Percentiles rank a stretch among this genome's conserved stretches.
Evolutionary conservation across 2,113 vertebrate species (phyloP).

Genomic region (Tachycineta bicolor): DNA sequence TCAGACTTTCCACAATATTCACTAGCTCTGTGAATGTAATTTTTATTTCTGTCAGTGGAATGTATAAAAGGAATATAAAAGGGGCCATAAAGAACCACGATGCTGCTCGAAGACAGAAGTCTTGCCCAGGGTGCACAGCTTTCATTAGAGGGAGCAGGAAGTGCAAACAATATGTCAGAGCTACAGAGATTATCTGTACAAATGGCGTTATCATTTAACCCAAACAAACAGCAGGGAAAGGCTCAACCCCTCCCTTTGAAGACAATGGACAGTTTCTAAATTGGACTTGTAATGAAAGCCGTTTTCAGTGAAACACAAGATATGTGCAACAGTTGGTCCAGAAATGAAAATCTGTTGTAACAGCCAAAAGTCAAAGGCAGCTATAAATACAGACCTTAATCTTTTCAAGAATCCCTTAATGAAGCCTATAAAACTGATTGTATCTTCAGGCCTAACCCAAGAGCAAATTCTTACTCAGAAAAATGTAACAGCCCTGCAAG

Average conservation of each 20-base stretch:
- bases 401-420: slow-evolving; percentile 43
- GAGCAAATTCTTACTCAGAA: slow-evolving; percentile 36
- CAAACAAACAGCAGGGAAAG: slow-evolving; percentile 39
- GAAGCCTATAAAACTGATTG: slow-evolving; percentile 52
- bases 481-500: neutral
- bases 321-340: slow-evolving; percentile 1
- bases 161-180: slow-evolving; percentile 27
- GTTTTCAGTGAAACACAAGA: slow-evolving; percentile 11
- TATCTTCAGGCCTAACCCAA: slow-evolving; percentile 32
- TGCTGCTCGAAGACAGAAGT: slow-evolving; percentile 8
- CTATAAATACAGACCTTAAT: slow-evolving; percentile 40
- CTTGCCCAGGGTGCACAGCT: neutral
- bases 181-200: slow-evolving; percentile 9
- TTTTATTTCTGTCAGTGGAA: slow-evolving; percentile 27
- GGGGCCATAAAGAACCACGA: neutral
- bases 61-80: slow-evolving; percentile 20
- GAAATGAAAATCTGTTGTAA: slow-evolving; percentile 13
- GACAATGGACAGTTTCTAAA: neutral
- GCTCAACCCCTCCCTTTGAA: neutral
- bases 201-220: slow-evolving; percentile 47
- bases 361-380: slow-evolving; percentile 63
- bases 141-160: slow-evolving; percentile 40
- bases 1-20: neutral
- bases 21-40: neutral
- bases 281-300: slow-evolving; percentile 20